phyloP scores from a whole-genome alignment of 23 tunicate species.

The Ciona savignyi region DNA sequence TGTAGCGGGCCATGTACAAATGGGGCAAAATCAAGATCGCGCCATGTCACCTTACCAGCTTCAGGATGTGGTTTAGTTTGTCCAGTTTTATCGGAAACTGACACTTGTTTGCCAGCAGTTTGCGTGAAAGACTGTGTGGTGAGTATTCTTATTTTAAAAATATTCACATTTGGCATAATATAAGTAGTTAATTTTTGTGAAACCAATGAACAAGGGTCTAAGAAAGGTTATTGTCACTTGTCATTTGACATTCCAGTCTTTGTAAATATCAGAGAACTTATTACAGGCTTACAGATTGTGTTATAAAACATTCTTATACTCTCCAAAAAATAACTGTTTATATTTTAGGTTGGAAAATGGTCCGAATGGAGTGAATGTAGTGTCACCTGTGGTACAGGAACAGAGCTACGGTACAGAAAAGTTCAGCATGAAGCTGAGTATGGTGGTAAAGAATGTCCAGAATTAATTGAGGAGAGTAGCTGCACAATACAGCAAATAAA shows the following conservation, averaged over 20 bases:
- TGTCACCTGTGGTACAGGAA: neutral
- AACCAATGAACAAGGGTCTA: no score
- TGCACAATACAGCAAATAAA: neutral
- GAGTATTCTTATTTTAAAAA: no score
- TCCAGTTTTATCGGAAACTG: neutral
- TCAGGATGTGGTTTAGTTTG: neutral
- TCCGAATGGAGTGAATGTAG: neutral
- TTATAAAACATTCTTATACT: neutral
- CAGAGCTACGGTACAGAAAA: neutral
- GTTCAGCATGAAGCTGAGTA: neutral
- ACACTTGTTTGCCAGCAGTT: neutral
- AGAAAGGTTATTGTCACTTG: neutral
- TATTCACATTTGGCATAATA: neutral
- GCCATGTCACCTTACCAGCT: neutral
- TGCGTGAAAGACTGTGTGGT: neutral
- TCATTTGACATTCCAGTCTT: neutral
- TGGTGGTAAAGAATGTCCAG: neutral
- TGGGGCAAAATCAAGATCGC: neutral
- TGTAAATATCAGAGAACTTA: neutral
- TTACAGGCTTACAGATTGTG: neutral
- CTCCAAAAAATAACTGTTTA: neutral
- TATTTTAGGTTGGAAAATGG: neutral
- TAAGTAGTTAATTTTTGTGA: no score
- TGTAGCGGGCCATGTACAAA: neutral
- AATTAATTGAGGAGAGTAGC: neutral